Base-by-base conservation (phyloP, 2,888 invertebrate species). In the Adelognathus sp. region DNA sequence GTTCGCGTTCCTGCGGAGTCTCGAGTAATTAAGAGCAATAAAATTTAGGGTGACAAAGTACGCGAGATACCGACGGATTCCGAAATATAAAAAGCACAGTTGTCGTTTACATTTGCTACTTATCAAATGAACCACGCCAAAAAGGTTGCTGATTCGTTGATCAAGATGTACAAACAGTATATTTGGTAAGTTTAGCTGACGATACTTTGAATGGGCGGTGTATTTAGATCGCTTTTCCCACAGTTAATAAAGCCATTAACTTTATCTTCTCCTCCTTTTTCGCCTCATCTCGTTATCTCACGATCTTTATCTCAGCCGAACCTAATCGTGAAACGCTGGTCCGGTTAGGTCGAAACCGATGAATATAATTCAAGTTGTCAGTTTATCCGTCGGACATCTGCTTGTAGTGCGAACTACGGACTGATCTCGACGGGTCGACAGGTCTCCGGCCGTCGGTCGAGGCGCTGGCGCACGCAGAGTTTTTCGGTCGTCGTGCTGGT, bases 181-280 rank as follows among this genome's bases (percentile, higher is more conserved):
- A 18, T 41, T 21, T 16, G 6, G 1, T 46, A 5, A n/a, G 21
- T 24, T 46, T 46, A 21, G 21, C 39, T 11, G 4, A 54, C 6
- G 21, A 70, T 9, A 24, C 27, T 52, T 52, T 44, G 41, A 31
- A 9, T n/a, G 50, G 21, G 14, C 27, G 5, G 21, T 56, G 54
- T 24, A 76, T 60, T 73, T 60, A 41, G 60, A 29, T 60, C n/a
- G 58, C 71, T 77, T 85, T 90, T 90, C 90, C 90, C 89, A 90
- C 90, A 89, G 87, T 88, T 85, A 89, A 90, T 90, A 89, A 89
- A 90, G 88, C 89, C 88, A 90, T 90, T 90, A 89, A 90, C 87
- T 88, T 89, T 87, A 89, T 90, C 88, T 87, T 75, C 41, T 46
- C 56, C 60, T 72, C 56, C 29, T 60, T 58, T 41, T 60, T 60